Percentiles rank a stretch among this genome's conserved stretches.
Evolutionary conservation across 2,113 vertebrate genomes (phyloP).

Genomic region (Platycercus adscitus): DNA sequence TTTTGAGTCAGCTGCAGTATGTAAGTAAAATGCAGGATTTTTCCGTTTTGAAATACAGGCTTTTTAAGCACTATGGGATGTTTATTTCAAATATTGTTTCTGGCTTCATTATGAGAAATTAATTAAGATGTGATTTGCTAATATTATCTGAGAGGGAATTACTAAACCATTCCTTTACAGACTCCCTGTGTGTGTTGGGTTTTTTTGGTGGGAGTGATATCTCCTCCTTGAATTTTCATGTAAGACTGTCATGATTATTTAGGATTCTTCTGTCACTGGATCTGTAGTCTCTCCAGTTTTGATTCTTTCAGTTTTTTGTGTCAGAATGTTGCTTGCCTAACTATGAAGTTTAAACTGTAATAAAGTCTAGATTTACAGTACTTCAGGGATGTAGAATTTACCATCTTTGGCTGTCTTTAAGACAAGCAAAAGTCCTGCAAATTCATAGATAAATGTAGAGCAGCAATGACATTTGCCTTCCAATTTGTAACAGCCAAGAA

Average conservation of each 20-base stretch:
- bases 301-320: not conserved
- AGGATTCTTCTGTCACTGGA: not conserved
- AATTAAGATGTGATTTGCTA: not conserved
- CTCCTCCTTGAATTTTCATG: not conserved
- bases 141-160: not conserved
- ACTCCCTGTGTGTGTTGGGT: not conserved
- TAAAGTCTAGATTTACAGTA: not conserved
- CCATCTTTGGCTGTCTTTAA: not conserved
- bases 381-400: not conserved
- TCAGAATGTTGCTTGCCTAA: not conserved
- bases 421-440: not conserved
- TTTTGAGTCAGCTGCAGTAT: not conserved
- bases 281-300: not conserved
- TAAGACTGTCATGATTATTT: not conserved
- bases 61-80: not conserved
- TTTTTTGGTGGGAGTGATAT: rapidly evolving
- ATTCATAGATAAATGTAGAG: not conserved
- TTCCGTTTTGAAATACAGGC: not conserved
- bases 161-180: not conserved
- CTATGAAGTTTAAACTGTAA: not conserved
- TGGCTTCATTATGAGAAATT: not conserved
- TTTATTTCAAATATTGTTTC: not conserved
- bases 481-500: not conserved
- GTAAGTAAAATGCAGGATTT: not conserved
- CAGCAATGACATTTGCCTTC: not conserved